These are phyloP conservation scores for Flexamia atlantica DNA, from an alignment of 2,888 invertebrate species.

Conservation along the genomic window DNA sequence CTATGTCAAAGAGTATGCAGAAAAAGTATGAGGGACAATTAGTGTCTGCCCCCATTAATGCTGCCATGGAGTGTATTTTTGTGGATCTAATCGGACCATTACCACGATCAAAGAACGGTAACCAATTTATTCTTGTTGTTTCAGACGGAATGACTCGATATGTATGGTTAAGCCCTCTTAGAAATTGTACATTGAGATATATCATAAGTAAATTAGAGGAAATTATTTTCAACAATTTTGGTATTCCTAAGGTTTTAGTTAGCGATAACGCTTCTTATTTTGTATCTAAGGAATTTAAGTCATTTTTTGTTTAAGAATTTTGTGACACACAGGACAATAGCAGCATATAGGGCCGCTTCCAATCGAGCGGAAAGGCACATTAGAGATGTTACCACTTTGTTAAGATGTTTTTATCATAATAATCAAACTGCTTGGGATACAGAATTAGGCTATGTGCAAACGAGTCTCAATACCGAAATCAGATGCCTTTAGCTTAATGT, in stretches of 20 bases:
- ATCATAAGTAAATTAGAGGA: too few species aligned
- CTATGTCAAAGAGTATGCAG: not conserved
- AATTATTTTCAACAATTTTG: not conserved
- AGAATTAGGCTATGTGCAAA: not conserved
- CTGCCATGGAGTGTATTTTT: not conserved
- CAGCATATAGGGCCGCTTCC: not conserved
- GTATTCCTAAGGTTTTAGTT: not conserved
- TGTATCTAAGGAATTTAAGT: not conserved
- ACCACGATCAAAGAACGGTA: not conserved
- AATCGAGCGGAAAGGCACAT: not conserved
- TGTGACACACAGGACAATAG: not conserved
- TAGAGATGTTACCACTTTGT: not conserved
- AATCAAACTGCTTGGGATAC: not conserved
- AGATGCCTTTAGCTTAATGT: not conserved
- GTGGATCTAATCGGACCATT: not conserved
- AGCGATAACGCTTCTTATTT: not conserved
- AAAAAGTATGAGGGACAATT: constrained; percentile 9
- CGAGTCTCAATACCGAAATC: not conserved
- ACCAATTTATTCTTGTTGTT: not conserved
- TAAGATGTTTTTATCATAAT: not conserved
- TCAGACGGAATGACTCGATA: not conserved
- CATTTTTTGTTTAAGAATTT: not conserved
- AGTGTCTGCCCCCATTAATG: not conserved
- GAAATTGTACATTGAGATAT: constrained; percentile 18
- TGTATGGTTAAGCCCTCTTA: not conserved